Base-by-base conservation (phyloP, 2,888 invertebrate species). In the Eupithecia subfuscata region DNA sequence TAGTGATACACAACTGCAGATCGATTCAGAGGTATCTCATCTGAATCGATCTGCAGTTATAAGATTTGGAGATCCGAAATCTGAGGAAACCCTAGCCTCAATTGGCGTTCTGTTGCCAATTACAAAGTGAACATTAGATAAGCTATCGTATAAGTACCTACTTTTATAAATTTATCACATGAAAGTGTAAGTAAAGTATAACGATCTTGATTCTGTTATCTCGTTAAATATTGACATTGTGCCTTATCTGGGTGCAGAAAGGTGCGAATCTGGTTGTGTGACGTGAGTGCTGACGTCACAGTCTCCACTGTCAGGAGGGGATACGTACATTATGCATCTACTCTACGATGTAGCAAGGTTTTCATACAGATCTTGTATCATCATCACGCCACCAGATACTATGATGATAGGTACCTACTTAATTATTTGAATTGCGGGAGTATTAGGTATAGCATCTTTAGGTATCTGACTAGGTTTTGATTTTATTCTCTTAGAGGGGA, bases 151-250 rank as follows among this genome's bases (percentile, higher is more conserved):
- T 85, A 84, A 84, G 48, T 18, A 87, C 84, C 63, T 68, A 67
- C 40, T 86, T 86, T 89, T 86, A 87, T 87, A 86, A 89, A 88
- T 86, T 88, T 91, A 91, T 91, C 91, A 81, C 88, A 82, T 81
- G 85, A 90, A 90, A 92, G 91, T 90, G 92, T 88, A 92, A 92
- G 92, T 88, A 92, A 92, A 92, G 92, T 92, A 89, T 92, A 92
- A 92, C 91, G 92, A 92, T 92, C 92, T 84, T 91, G 87, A 86
- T 87, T 85, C 85, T 82, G 84, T 91, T 92, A 92, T 92, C 92
- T 86, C 71, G 67, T 82, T 88, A 86, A 92, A 92, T 92, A 91
- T 93, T 92, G 88, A 89, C 82, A 74, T 78, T 82, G 82, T 87
- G 89, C 90, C 91, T 92, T 91, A 92, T 92, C 91, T 81, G 81